Evolutionary conservation across 2,888 invertebrate species (phyloP).

Genomic region (Calameuta filiformis): DNA sequence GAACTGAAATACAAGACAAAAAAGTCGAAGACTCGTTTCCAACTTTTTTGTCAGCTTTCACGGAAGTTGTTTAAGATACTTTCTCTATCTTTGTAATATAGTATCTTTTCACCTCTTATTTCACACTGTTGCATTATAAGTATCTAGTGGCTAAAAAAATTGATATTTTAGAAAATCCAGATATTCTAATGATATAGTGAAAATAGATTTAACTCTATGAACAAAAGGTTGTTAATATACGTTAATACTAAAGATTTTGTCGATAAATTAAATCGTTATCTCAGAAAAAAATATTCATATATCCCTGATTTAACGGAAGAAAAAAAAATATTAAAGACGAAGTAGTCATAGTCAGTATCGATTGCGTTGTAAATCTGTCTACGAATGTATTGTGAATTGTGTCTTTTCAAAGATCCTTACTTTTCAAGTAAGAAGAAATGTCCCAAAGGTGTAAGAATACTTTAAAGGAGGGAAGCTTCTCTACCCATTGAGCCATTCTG

Average conservation of each 20-base stretch:
- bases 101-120: background rate
- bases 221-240: background rate
- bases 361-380: conserved; percentile 33
- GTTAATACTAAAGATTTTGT: background rate
- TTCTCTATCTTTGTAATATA: background rate
- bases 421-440: conserved; percentile 44
- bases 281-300: background rate
- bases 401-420: conserved; percentile 28
- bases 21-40: background rate
- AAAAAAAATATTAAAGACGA: background rate
- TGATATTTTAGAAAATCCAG: background rate
- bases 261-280: background rate
- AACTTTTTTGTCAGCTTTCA: background rate
- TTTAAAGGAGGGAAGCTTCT: background rate
- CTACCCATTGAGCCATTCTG: background rate
- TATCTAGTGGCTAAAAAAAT: background rate
- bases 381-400: conserved; percentile 37
- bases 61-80: background rate
- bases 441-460: conserved; percentile 22
- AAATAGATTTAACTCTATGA: background rate
- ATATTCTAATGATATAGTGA: background rate
- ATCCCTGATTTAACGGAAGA: background rate
- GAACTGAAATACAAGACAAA: background rate
- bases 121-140: background rate
- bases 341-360: background rate